phyloP scores from a whole-genome alignment of 2,113 vertebrate species.

The Ochotona princeps region DNA sequence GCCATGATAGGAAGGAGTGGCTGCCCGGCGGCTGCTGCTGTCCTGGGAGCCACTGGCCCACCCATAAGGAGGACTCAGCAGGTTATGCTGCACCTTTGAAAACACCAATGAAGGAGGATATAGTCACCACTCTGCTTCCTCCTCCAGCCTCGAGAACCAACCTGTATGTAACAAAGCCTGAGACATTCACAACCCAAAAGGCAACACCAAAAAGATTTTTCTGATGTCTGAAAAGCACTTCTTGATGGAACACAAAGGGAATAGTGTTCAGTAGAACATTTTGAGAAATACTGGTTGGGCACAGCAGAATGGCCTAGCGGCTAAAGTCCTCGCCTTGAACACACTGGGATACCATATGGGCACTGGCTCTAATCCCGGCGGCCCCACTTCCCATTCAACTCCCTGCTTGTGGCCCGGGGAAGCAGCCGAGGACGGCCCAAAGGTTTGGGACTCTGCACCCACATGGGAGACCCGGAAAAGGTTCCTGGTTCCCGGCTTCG shows the following conservation, averaged over 20 bases:
- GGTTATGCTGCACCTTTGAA: slow-evolving; percentile 95
- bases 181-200: slow-evolving; percentile 20
- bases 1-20: slow-evolving; percentile 93
- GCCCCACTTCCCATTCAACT: too few species aligned
- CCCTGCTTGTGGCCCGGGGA: too few species aligned
- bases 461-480: too few species aligned
- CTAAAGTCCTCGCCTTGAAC: too few species aligned
- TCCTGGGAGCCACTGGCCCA: slow-evolving; percentile 91
- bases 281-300: not conserved
- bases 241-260: not conserved
- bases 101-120: slow-evolving; percentile 39
- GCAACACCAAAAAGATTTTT: not conserved
- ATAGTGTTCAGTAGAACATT: not conserved
- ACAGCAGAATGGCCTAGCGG: too few species aligned
- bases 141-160: not conserved
- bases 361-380: too few species aligned
- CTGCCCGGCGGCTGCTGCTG: slow-evolving; percentile 85
- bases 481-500: too few species aligned
- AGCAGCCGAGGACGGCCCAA: too few species aligned
- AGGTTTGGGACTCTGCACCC: too few species aligned
- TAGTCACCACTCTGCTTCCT: not conserved
- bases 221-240: not conserved
- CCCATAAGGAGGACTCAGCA: slow-evolving; percentile 93
- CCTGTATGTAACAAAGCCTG: not conserved
- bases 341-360: too few species aligned